These are phyloP conservation scores for Achatina immaculata DNA, from an alignment of 1,140 invertebrate species.

Conservation along the genomic window DNA sequence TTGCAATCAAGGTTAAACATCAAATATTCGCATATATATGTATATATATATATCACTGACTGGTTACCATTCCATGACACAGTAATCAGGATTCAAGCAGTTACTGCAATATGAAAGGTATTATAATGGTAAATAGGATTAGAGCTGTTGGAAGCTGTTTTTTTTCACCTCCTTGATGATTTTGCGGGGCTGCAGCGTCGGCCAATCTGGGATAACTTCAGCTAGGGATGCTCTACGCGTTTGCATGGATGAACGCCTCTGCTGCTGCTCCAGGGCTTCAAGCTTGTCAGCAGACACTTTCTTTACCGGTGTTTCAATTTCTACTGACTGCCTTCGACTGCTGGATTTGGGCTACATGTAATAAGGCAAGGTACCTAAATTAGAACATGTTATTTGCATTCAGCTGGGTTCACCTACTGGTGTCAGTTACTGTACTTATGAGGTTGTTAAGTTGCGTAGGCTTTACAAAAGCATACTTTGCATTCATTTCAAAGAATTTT, in stretches of 20 bases:
- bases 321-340: constrained; percentile 61
- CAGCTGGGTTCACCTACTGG: neutral
- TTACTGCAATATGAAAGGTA: neutral
- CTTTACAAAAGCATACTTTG: neutral
- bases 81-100: neutral
- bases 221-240: constrained; percentile 88
- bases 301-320: constrained; percentile 59
- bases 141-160: neutral
- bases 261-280: constrained; percentile 63
- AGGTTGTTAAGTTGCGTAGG: neutral
- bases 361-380: constrained; percentile 1
- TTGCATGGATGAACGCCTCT: constrained; percentile 71
- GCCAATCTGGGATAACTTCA: constrained; percentile 97
- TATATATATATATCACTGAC: neutral
- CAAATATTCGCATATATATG: no score
- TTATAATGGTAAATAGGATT: neutral
- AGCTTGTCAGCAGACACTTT: constrained; percentile 61
- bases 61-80: neutral
- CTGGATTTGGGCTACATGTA: constrained; percentile 39
- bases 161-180: constrained; percentile 69
- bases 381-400: neutral
- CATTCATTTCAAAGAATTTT: no score
- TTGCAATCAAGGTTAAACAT: neutral
- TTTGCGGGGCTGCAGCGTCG: constrained; percentile 81
- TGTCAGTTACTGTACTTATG: neutral